A percentile compares a stretch with the other conserved stretches of the same genome.
phyloP scores from a whole-genome alignment of 2,113 vertebrate genomes.

The Tychaedon coryphoeus region DNA sequence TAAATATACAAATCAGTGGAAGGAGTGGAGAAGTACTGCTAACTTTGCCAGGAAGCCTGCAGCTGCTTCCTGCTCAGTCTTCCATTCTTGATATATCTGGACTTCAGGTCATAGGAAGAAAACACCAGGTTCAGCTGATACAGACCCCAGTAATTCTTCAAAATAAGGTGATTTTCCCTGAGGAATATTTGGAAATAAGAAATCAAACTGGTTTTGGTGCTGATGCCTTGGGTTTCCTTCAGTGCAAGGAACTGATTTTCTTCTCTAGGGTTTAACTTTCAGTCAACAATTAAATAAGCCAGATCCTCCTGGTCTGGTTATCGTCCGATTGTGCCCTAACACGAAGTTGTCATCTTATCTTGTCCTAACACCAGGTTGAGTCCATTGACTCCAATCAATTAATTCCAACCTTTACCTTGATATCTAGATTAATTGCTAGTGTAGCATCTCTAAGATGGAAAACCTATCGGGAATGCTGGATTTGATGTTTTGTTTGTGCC shows the following conservation, averaged over 20 bases:
- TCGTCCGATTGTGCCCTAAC: neutral
- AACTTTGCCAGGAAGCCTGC: neutral
- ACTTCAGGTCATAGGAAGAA: neutral
- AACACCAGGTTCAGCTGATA: neutral
- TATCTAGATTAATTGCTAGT: neutral
- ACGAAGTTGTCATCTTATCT: neutral
- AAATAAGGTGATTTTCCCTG: neutral
- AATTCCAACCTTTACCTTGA: neutral
- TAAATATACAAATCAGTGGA: neutral
- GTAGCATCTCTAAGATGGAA: neutral
- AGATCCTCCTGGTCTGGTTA: neutral
- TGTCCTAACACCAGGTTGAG: neutral
- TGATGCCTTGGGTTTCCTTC: no score
- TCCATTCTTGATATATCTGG: neutral
- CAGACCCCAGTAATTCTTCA: neutral
- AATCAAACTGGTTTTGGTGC: neutral
- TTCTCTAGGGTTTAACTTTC: neutral
- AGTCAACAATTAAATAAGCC: neutral
- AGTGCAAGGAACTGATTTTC: neutral
- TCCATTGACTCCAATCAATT: neutral
- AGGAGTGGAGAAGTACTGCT: neutral
- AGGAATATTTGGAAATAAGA: neutral
- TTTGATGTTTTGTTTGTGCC: neutral
- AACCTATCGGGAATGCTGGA: neutral
- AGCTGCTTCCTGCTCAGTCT: neutral